These are phyloP conservation scores for Enteromius trimaculatus DNA, from an alignment of 2,797 vertebrate species.

Conservation along the genomic window DNA sequence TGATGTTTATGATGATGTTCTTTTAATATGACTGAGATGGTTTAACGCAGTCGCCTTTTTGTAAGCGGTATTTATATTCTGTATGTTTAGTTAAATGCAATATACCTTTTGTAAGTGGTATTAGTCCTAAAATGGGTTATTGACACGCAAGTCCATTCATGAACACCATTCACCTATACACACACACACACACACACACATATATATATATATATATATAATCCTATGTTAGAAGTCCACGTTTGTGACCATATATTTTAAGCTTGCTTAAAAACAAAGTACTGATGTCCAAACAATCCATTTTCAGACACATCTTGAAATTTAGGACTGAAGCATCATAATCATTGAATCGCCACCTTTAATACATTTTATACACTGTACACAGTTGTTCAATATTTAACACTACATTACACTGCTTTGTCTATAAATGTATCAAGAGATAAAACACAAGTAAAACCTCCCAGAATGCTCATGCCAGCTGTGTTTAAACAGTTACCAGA, in stretches of 20 bases:
- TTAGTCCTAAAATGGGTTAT: not conserved
- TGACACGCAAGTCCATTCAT: not conserved
- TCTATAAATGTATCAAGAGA: constrained; percentile 79
- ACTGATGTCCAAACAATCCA: not conserved
- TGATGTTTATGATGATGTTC: not conserved
- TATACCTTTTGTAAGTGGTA: not conserved
- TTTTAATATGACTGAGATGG: not conserved
- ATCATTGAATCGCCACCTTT: constrained; percentile 77
- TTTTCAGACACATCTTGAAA: not conserved
- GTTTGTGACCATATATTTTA: too few species aligned
- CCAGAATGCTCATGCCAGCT: constrained; percentile 70
- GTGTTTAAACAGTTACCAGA: constrained; percentile 70
- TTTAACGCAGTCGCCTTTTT: not conserved
- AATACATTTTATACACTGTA: constrained; percentile 85
- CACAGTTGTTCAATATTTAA: constrained; percentile 81
- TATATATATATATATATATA: too few species aligned
- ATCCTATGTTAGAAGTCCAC: too few species aligned
- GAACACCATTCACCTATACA: not conserved
- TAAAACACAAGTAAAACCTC: constrained; percentile 63
- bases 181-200: too few species aligned
- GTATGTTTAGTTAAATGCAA: not conserved
- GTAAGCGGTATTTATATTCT: not conserved
- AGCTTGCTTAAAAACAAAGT: not conserved
- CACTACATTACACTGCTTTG: constrained; percentile 82
- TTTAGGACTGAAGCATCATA: constrained; percentile 33